phyloP scores from a whole-genome alignment of 2,888 invertebrate species.

The Dimorphilus gyrociliatus region DNA sequence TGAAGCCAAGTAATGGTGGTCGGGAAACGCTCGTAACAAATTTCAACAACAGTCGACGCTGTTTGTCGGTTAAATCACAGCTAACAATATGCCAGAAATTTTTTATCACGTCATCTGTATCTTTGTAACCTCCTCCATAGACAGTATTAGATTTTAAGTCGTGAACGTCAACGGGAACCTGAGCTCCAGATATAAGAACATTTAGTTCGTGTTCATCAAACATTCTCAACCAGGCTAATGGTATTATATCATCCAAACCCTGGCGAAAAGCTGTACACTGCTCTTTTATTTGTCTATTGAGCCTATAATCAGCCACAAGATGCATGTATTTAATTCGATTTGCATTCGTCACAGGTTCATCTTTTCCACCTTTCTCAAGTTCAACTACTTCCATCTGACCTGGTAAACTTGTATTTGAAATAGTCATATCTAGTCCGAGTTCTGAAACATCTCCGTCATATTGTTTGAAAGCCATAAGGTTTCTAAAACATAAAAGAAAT shows the following conservation, averaged over 20 bases:
- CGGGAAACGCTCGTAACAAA: slow-evolving; percentile 96
- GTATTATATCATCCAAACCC: slow-evolving; percentile 75
- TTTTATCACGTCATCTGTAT: slow-evolving; percentile 63
- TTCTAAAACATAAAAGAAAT: slow-evolving; percentile 41
- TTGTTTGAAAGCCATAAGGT: slow-evolving; percentile 67
- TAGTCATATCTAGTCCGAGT: slow-evolving; percentile 70
- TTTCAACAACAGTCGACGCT: slow-evolving; percentile 71
- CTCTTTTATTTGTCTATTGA: slow-evolving; percentile 64
- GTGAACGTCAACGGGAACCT: slow-evolving; percentile 75
- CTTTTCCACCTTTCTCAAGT: slow-evolving; percentile 70
- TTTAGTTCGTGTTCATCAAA: slow-evolving; percentile 87
- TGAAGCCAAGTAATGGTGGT: slow-evolving; percentile 88
- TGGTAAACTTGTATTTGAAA: slow-evolving; percentile 64
- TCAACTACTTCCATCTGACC: slow-evolving; percentile 71
- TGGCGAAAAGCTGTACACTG: slow-evolving; percentile 75
- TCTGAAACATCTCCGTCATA: slow-evolving; percentile 71
- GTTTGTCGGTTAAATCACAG: slow-evolving; percentile 52
- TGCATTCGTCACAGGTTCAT: slow-evolving; percentile 71
- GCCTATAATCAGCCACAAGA: slow-evolving; percentile 81
- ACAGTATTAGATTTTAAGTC: slow-evolving; percentile 73
- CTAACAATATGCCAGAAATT: slow-evolving; percentile 77
- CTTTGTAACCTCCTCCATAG: slow-evolving; percentile 71
- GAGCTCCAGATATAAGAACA: slow-evolving; percentile 86
- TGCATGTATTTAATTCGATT: slow-evolving; percentile 94
- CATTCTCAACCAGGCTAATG: slow-evolving; percentile 79